Conservation (phyloP, 1,140 invertebrate species). For the Zophobas atratus region DNA sequence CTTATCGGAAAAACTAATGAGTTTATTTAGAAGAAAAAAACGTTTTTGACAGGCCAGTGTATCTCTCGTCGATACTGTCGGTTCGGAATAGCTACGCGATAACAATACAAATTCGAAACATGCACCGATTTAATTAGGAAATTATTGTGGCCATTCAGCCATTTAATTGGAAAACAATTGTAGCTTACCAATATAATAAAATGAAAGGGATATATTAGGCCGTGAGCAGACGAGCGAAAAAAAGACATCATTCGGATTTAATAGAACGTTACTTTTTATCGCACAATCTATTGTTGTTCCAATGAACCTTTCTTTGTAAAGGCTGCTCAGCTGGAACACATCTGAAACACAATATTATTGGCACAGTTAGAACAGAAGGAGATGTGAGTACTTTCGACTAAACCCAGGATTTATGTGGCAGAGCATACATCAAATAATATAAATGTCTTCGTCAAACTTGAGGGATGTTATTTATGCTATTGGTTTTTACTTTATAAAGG, state of each 20-base stretch:
- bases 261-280: conserved; percentile 9
- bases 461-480: too few relatives aligned
- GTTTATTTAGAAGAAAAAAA: not conserved
- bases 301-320: not conserved
- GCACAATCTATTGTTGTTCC: not conserved
- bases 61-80: conserved; percentile 2
- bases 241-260: conserved; percentile 29
- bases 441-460: too few relatives aligned
- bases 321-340: too few relatives aligned
- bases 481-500: too few relatives aligned
- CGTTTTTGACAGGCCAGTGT: not conserved
- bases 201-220: conserved; percentile 32
- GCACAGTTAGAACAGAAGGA: too few relatives aligned
- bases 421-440: too few relatives aligned
- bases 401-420: too few relatives aligned
- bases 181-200: conserved; percentile 52
- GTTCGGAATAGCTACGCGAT: conserved; percentile 31
- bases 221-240: conserved; percentile 3
- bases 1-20: too few relatives aligned
- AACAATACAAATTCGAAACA: conserved; percentile 39
- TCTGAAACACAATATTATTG: too few relatives aligned
- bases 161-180: conserved; percentile 58
- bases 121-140: conserved; percentile 50
- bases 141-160: conserved; percentile 52
- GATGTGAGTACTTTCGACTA: too few relatives aligned